These are phyloP conservation scores for Rallus crepitans DNA, from an alignment of 2,797 vertebrate species.

Conservation along the genomic window DNA sequence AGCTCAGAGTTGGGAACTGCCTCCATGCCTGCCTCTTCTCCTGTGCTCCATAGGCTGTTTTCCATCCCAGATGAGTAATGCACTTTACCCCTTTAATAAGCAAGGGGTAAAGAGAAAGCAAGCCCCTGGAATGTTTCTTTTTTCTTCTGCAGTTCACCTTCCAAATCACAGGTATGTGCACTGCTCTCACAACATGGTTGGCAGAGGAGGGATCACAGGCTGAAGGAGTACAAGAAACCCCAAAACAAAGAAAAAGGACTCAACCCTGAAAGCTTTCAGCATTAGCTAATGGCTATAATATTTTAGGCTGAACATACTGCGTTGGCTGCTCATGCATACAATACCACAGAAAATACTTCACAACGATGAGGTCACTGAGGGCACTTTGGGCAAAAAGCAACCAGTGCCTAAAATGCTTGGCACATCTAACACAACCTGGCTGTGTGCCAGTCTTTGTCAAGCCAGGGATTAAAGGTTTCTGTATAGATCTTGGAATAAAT, in stretches of 20 bases:
- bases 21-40: neutral
- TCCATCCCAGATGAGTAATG: neutral
- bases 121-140: neutral
- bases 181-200: accelerated
- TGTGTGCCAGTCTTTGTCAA: neutral
- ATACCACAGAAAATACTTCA: neutral
- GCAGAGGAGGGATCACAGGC: neutral
- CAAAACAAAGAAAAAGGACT: accelerated
- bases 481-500: neutral
- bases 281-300: neutral
- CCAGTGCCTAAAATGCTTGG: neutral
- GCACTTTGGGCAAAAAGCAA: neutral
- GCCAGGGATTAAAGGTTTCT: neutral
- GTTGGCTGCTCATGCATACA: accelerated
- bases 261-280: neutral
- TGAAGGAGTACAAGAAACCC: neutral
- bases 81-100: neutral
- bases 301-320: neutral
- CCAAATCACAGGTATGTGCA: neutral
- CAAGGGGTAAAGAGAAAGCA: neutral
- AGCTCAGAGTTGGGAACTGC: neutral
- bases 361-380: neutral
- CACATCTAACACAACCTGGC: neutral
- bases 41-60: neutral
- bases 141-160: neutral